These are phyloP conservation scores for Augiades crinisus DNA, from an alignment of 2,888 invertebrate species.

Conservation along the genomic window DNA sequence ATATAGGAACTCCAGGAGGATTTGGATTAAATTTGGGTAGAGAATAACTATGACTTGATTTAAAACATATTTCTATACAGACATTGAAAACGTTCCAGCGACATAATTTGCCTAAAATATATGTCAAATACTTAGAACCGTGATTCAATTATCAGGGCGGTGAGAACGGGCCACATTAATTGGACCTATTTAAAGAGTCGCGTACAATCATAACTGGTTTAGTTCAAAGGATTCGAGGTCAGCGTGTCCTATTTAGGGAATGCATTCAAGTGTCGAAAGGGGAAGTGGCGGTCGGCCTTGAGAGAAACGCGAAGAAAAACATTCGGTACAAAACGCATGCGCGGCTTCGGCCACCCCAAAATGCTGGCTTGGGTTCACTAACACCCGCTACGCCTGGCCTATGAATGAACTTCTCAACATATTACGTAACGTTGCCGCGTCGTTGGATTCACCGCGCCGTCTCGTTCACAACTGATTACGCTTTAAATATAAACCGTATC, in stretches of 20 bases:
- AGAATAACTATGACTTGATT: too few species aligned
- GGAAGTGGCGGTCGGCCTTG: conserved; percentile 37
- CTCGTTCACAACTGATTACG: neutral
- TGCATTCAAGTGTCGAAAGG: conserved; percentile 36
- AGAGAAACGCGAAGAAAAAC: conserved; percentile 33
- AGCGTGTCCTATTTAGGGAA: conserved; percentile 40
- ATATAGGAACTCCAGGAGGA: too few species aligned
- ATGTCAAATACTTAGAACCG: conserved; percentile 1
- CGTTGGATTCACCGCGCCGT: neutral
- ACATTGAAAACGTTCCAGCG: too few species aligned
- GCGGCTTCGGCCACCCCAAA: conserved; percentile 49
- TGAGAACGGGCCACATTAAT: neutral
- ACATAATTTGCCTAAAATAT: too few species aligned
- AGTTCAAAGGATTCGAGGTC: conserved; percentile 44
- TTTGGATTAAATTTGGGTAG: too few species aligned
- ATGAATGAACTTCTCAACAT: conserved; percentile 17
- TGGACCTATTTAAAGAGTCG: neutral
- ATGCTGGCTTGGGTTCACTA: conserved; percentile 15
- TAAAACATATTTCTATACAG: too few species aligned
- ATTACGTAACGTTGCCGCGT: conserved; percentile 10
- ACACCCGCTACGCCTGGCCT: conserved; percentile 17
- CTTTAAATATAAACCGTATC: neutral
- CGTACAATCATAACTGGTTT: conserved; percentile 39
- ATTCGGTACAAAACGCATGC: conserved; percentile 45
- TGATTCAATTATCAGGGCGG: neutral